Evolutionary conservation across 2,113 vertebrate species (phyloP), one percentile per base, ranked within the genome.

Genomic region (Triplophysa siluroides): DNA sequence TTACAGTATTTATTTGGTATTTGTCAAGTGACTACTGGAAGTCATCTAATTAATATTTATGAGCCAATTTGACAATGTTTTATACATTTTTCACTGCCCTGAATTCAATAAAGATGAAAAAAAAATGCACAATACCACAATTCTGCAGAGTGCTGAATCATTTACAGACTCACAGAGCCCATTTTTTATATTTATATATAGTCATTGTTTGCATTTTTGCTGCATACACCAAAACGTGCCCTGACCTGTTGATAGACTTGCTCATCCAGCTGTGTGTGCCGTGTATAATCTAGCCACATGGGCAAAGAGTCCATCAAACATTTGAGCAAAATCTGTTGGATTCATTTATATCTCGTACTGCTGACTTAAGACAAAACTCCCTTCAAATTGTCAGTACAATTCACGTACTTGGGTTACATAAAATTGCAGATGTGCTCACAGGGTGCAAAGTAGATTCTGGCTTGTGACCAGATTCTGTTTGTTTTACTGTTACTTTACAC

Each of bases 161-260:
- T 18, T n/a, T 21, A 33, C 29, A 38, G 52, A 56, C 69, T 9
- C 13, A 38, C 63, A 38, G 10, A 70, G 50, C 65, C 11, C 43
- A n/a, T 38, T 61, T 68, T 64, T 50, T 69, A 61, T 69, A 21
- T 61, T 70, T 70, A 61, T 61, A 77, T 9, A 64, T 63, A 52
- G 66, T 68, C 41, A 33, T 71, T 81, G 74, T 70, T 24, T 62
- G 43, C 60, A 68, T 67, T 67, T 54, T 16, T 69, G 43, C 45
- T 14, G 56, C n/a, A 33, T 58, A 9, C 19, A 47, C 19, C 24
- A 21, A 52, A 60, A 47, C 45, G 38, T 19, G 43, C 43, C 12
- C 41, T 52, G 63, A 21, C 58, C 21, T 9, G 43, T 58, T 77
- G 66, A 77, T 19, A 38, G 54, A 62, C 13, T 66, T 38, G 72